Base-by-base conservation (phyloP, 2,797 vertebrate species). In the Ispidina lecontei region DNA sequence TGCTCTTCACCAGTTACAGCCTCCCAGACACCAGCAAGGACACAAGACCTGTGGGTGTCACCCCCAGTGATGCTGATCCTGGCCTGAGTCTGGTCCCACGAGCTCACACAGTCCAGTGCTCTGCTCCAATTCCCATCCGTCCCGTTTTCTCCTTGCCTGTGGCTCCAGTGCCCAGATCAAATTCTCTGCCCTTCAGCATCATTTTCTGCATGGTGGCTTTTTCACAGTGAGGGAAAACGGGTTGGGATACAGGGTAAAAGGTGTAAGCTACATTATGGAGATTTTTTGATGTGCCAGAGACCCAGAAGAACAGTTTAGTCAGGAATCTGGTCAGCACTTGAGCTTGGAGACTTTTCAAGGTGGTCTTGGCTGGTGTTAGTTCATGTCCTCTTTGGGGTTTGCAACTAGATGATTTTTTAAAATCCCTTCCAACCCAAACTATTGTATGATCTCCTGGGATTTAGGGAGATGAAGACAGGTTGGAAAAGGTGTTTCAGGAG, bases 331-430 rank as follows among this genome's bases (percentile, higher is more conserved):
- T 14, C 33, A 22, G 7, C 17, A 25, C 10, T 51, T 63, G 56
- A 80, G 18, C 29, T 74, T 31, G 52, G 11, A 33, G 8, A 16
- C 16, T 28, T 86, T 58, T 10, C n/a, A 19, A 19, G 17, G 19
- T 54, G 37, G 14, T 10, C 1, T 2, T 22, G 26, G 3, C 28
- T 54, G 47, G 8, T 47, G 14, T 67, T 47, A 4, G 19, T 28
- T 60, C 54, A 37, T 14, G 43, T 55, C 6, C 25, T 0, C 51
- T 6, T 25, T 0, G 12, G 19, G n/a, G 2, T 15, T 28, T 10
- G 49, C 15, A 51, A 28, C 15, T 9, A 17, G 26, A 51, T 51
- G 49, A 51, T 51, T 26, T 51, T 51, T 51, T 51, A 7, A 51
- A 16, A 15, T 51, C 26, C 49, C 49, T 51, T 28, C 49, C 49